phyloP scores from a whole-genome alignment of 2,888 invertebrate species.

The Parascotia fuliginaria region DNA sequence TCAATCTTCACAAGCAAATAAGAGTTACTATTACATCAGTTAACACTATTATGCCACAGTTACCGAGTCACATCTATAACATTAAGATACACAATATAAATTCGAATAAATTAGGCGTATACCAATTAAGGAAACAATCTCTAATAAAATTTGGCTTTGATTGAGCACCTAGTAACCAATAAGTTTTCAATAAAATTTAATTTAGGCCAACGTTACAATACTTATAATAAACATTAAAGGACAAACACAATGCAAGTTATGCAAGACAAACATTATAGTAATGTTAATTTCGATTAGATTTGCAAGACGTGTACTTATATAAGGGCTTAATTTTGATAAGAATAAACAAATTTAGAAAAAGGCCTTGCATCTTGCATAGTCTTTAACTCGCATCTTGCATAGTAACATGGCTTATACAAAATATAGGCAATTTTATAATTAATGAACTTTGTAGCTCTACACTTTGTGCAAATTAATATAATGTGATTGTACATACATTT shows the following conservation, averaged over 20 bases:
- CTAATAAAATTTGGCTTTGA: conserved; percentile 62
- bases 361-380: too few species aligned
- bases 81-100: background rate
- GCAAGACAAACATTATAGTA: background rate
- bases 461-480: conserved; percentile 13
- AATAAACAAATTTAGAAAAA: too few species aligned
- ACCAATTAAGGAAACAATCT: conserved; percentile 9
- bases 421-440: too few species aligned
- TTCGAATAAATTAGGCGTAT: background rate
- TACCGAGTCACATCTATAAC: too few species aligned
- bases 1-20: too few species aligned
- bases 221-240: background rate
- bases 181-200: conserved; percentile 16
- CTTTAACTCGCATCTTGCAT: too few species aligned
- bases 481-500: conserved; percentile 21
- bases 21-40: too few species aligned
- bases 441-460: conserved; percentile 13
- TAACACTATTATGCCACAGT: too few species aligned
- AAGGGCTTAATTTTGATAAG: too few species aligned
- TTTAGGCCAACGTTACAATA: conserved; percentile 48
- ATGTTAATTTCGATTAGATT: too few species aligned
- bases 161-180: conserved; percentile 51
- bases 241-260: background rate
- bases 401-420: too few species aligned
- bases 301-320: too few species aligned